Base-by-base conservation (phyloP, 2,888 invertebrate genomes). In the Crepidodera aurea region DNA sequence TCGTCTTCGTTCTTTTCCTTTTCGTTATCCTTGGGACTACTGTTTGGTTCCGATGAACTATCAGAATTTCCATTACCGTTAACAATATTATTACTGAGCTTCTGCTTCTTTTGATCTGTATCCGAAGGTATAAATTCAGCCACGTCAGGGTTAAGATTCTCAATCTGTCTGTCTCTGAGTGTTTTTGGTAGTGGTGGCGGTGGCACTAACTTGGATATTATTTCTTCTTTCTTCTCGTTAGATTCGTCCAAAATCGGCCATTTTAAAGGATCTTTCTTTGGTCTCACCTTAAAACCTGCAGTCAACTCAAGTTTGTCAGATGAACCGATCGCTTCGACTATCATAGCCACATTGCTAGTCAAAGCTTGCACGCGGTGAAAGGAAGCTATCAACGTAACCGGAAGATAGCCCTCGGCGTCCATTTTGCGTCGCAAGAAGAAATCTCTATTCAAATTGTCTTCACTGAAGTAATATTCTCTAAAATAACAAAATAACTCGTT, bases 381-480 rank as follows among this genome's bases (percentile, higher is more conserved):
- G 13, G 96, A 95, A 60, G 97, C 96, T 69, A 99, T 96, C 67
- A 98, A 83, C 64, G 93, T 90, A 46, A 99, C 89, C 0, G 97
- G 96, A 67, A 98, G 88, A 77, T 91, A 98, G 56, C 99, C 99
- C 75, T 96, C 91, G 1, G 87, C 82, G 73, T 95, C 93, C 99
- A 99, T 99, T 86, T 96, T 96, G 72, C 97, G 89, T 27, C 98
- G 89, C 69, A 99, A 86, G 85, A 95, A 99, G 84, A 98, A 95
- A 79, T 99, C 99, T 73, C 94, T 89, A 72, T 92, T 89, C 59
- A 99, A 84, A 84, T 99, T 99, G 77, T 97, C 97, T 69, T 92
- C 91, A 74, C 96, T 96, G 85, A 99, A 98, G 87, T 99, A 99
- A 84, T 99, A 99, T 83, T 99, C 98, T 79, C 98, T 98, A 34